These are phyloP conservation scores for Parnassius orleans DNA, from an alignment of 2,888 invertebrate species.

Conservation along the genomic window DNA sequence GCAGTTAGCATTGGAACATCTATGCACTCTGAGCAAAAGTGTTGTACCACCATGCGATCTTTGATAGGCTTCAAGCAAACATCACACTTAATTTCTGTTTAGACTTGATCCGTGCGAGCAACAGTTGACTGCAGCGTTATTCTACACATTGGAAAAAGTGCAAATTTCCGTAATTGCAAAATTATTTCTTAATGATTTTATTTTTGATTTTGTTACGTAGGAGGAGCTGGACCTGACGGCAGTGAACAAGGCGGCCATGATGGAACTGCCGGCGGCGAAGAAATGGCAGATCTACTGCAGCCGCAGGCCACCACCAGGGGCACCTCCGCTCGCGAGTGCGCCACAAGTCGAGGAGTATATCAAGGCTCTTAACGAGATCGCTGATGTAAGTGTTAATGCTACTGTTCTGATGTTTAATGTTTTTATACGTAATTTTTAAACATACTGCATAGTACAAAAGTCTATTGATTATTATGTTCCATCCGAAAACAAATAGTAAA, in stretches of 20 bases:
- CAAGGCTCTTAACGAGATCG: conserved; percentile 90
- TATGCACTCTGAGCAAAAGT: too few relatives aligned
- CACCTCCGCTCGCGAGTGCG: conserved; percentile 79
- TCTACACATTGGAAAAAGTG: not conserved
- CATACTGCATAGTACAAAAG: too few relatives aligned
- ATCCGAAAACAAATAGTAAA: too few relatives aligned
- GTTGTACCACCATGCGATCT: too few relatives aligned
- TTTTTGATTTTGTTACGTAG: conserved; percentile 49
- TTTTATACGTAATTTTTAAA: too few relatives aligned
- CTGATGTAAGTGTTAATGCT: conserved; percentile 81
- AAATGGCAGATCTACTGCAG: conserved; percentile 99
- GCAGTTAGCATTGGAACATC: too few relatives aligned
- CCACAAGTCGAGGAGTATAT: conserved; percentile 96
- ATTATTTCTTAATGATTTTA: not conserved
- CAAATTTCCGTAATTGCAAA: not conserved
- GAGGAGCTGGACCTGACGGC: conserved; percentile 97
- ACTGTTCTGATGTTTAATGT: too few relatives aligned
- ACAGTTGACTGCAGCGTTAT: too few relatives aligned
- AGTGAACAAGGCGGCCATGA: conserved; percentile 96
- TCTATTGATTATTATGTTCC: too few relatives aligned
- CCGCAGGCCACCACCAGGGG: conserved; percentile 83
- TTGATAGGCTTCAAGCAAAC: too few relatives aligned
- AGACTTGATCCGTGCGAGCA: too few relatives aligned
- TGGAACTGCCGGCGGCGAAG: conserved; percentile 95
- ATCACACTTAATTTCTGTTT: too few relatives aligned